These are phyloP conservation scores for Barbus barbus DNA, from an alignment of 2,113 vertebrate genomes.

Conservation along the genomic window DNA sequence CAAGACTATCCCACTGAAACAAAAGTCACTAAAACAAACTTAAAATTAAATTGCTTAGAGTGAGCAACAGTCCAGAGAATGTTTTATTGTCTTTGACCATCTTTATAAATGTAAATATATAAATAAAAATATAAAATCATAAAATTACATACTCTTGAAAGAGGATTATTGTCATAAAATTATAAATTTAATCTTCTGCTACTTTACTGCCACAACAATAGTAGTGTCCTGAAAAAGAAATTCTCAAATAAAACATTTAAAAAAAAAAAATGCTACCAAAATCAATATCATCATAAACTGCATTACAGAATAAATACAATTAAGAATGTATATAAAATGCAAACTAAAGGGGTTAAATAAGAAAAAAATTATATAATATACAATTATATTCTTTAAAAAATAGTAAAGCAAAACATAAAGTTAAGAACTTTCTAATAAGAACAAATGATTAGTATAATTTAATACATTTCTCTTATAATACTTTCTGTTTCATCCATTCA, in stretches of 20 bases:
- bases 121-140: neutral
- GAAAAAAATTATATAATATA: neutral
- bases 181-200: neutral
- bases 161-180: neutral
- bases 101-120: neutral
- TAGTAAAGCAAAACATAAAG: neutral
- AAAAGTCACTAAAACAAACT: neutral
- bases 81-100: neutral
- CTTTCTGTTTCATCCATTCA: neutral
- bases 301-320: no score
- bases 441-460: no score
- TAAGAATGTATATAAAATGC: no score
- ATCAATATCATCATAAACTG: no score
- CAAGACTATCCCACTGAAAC: neutral
- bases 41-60: neutral
- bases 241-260: no score
- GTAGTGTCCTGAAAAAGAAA: neutral
- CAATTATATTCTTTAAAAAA: neutral
- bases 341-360: neutral
- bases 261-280: no score
- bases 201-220: no score
- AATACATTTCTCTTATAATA: no score
- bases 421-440: neutral
- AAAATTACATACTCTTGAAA: no score
- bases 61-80: neutral